Conservation (phyloP, 35 echinoderm and acorn worm genomes). For the Apostichopus parvimensis region DNA sequence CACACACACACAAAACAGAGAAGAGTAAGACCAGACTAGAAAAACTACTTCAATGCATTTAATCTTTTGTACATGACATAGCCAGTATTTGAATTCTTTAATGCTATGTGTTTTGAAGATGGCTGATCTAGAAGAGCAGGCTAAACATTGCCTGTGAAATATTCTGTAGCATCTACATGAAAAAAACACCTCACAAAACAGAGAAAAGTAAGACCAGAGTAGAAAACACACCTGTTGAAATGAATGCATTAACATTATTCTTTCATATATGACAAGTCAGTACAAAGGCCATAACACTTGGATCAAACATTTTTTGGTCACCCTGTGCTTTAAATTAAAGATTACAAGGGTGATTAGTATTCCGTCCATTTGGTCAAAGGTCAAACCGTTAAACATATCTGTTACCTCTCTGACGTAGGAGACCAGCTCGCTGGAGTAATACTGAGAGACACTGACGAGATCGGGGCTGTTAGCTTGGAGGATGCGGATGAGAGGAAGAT, state of each 20-base stretch:
- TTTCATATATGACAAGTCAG: no score
- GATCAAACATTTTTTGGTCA: background rate
- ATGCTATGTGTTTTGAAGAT: constrained; percentile 88
- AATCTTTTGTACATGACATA: no score
- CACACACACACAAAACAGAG: no score
- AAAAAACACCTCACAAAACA: no score
- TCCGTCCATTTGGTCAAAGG: background rate
- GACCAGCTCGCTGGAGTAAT: constrained; percentile 95
- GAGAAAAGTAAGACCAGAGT: background rate
- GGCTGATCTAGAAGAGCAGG: constrained; percentile 83
- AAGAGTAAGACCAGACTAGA: no score
- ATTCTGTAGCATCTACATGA: no score
- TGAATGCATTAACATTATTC: no score
- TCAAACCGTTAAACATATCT: background rate
- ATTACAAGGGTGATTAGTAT: background rate
- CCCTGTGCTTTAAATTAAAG: background rate
- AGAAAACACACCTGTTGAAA: no score
- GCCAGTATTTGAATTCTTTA: constrained; percentile 45
- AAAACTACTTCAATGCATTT: no score
- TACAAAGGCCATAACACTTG: no score
- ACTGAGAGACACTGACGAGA: constrained; percentile 96
- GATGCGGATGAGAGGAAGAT: constrained; percentile 93
- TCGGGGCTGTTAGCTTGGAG: constrained; percentile 94
- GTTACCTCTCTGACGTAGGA: constrained; percentile 87
- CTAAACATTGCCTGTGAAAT: constrained; percentile 44